Conservation (phyloP, 2,888 invertebrate genomes). For the Amphipyra berbera region DNA sequence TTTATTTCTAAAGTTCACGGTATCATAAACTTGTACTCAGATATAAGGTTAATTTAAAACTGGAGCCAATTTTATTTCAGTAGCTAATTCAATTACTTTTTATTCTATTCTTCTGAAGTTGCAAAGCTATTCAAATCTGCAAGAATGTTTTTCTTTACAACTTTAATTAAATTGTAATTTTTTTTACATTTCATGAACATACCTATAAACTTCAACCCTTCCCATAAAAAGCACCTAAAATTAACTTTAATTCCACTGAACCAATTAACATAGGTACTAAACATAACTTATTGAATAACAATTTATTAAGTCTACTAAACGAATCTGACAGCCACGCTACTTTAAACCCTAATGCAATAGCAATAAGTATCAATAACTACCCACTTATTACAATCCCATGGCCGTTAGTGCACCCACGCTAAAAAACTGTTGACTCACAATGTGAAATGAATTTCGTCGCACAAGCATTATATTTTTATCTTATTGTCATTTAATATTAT, state of each 20-base stretch:
- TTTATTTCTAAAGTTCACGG: conserved; percentile 38
- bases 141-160: no score
- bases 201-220: no score
- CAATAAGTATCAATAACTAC: conserved; percentile 17
- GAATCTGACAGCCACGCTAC: conserved; percentile 8
- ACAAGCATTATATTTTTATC: conserved; percentile 56
- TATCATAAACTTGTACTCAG: conserved; percentile 7
- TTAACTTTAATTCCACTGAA: conserved; percentile 7
- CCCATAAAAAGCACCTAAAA: background rate
- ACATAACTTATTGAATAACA: conserved; percentile 24
- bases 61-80: no score
- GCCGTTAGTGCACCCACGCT: conserved; percentile 61
- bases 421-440: conserved; percentile 63
- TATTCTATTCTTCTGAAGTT: no score
- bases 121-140: no score
- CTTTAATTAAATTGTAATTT: background rate
- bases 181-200: background rate
- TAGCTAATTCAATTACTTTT: no score
- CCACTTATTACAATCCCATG: conserved; percentile 23
- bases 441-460: conserved; percentile 62
- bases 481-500: conserved; percentile 58
- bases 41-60: no score
- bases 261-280: conserved; percentile 13
- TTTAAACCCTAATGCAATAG: conserved; percentile 23
- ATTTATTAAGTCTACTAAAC: conserved; percentile 28